These are phyloP conservation scores for Synergus japonicus DNA, from an alignment of 2,888 invertebrate genomes.

Conservation along the genomic window DNA sequence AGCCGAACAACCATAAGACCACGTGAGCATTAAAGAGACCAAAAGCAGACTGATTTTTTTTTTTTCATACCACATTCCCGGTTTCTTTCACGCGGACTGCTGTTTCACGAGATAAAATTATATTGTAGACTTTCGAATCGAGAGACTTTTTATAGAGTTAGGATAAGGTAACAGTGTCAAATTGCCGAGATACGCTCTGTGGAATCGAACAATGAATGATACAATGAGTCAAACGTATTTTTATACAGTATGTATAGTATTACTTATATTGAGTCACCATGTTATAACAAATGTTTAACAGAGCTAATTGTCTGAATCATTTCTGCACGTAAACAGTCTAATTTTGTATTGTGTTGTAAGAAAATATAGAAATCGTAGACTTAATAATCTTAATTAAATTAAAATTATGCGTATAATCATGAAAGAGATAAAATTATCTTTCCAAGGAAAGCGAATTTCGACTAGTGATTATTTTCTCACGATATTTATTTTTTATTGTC, in stretches of 20 bases:
- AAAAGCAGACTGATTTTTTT: neutral
- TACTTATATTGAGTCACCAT: neutral
- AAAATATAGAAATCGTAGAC: neutral
- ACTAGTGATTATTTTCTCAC: too few relatives aligned
- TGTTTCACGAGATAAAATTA: neutral
- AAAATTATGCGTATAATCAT: too few relatives aligned
- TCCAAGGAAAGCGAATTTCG: too few relatives aligned
- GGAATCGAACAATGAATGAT: neutral
- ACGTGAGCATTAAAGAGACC: conserved; percentile 32
- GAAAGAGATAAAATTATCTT: too few relatives aligned
- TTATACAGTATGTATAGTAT: neutral
- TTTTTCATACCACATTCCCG: conserved; percentile 13
- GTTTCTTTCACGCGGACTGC: neutral
- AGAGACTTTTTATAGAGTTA: conserved; percentile 4
- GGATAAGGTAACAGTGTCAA: conserved; percentile 3
- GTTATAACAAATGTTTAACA: neutral
- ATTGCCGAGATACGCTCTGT: neutral
- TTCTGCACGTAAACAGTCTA: neutral
- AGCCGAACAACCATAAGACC: conserved; percentile 19
- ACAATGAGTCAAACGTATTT: neutral
- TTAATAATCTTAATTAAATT: too few relatives aligned
- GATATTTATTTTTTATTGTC: too few relatives aligned
- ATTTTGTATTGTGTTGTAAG: neutral
- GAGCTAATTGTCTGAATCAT: neutral
- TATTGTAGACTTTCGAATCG: conserved; percentile 16